Conservation (phyloP, 2,113 vertebrate genomes). For the Theristicus caerulescens region DNA sequence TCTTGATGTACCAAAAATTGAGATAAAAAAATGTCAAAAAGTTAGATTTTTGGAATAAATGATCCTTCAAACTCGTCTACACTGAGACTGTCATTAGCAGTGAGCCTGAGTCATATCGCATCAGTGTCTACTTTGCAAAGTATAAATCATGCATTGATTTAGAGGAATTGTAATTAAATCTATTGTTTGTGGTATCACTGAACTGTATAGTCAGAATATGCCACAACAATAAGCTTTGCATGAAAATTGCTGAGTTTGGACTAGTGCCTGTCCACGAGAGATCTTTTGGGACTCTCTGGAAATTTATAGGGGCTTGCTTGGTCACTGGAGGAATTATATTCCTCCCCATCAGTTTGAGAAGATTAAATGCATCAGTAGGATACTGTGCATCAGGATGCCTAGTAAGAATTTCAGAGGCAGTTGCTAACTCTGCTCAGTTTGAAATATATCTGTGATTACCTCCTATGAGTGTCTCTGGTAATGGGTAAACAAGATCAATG, state of each 20-base stretch:
- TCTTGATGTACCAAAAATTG: background rate
- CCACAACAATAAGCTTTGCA: background rate
- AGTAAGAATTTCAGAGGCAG: background rate
- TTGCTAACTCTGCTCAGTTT: background rate
- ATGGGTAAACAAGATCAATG: background rate
- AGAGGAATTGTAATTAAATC: background rate
- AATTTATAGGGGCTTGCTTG: background rate
- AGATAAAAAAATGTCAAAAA: background rate
- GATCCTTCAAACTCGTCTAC: background rate
- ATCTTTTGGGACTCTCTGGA: background rate
- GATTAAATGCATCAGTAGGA: background rate
- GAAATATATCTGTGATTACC: background rate
- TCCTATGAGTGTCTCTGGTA: background rate
- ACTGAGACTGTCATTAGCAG: background rate
- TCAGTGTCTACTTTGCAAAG: background rate
- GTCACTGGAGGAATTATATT: background rate
- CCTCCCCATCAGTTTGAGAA: background rate
- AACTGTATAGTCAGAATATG: background rate
- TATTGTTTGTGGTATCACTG: background rate
- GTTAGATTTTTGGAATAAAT: background rate
- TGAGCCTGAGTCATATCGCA: background rate
- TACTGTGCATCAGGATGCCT: background rate
- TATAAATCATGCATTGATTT: background rate
- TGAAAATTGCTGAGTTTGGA: background rate
- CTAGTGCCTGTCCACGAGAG: rapidly evolving